Evolutionary conservation across 2,797 vertebrate genomes (phyloP), one percentile per base, ranked within the genome.

Genomic region (Manis javanica): DNA sequence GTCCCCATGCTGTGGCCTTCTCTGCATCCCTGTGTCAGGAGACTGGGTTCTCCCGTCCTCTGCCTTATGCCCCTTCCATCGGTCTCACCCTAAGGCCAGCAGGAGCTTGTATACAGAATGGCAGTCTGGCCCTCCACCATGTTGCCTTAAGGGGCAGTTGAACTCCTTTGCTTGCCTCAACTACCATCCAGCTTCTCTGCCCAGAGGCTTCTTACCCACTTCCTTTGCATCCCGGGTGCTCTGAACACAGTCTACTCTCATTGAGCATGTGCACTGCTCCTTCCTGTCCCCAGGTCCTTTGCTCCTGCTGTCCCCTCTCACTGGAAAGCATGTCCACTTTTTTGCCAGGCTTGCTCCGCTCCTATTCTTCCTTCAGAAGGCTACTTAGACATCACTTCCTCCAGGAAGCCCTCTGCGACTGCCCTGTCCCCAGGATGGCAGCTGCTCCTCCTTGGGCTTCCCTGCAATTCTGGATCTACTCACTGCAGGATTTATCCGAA

Each of bases 201-300:
- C 18, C 21, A 3, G 24, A 0, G 6, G 23, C 68, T 87, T 18
- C 75, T 64, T 19, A 0, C 16, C 51, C 37, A 1, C 6, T 7
- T 24, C 23, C 63, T 8, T n/a, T 31, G 61, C 14, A 29, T 69
- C 24, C 34, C 6, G 4, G 37, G 42, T 1, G 0, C 88, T 23
- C 14, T 0, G 5, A 75, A 14, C 1, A 12, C 24, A 15, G 46
- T 8, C 39, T 34, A 3, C 31, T 37, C 18, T 5, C 37, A 7
- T 23, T 0, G 55, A 63, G 39, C 7, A 3, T 21, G 9, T 24
- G 1, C 0, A 0, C 9, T 26, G 3, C 23, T 42, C 53, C 10
- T 46, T 18, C 49, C 92, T 4, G 18, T 57, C 53, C 57, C 91
- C 9, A 66, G 90, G 24, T 39, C 77, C 72, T 59, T 59, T 71